Evolutionary conservation across 2,113 vertebrate genomes (phyloP), one percentile per base, ranked within the genome.

Genomic region (Muscicapa adusta): DNA sequence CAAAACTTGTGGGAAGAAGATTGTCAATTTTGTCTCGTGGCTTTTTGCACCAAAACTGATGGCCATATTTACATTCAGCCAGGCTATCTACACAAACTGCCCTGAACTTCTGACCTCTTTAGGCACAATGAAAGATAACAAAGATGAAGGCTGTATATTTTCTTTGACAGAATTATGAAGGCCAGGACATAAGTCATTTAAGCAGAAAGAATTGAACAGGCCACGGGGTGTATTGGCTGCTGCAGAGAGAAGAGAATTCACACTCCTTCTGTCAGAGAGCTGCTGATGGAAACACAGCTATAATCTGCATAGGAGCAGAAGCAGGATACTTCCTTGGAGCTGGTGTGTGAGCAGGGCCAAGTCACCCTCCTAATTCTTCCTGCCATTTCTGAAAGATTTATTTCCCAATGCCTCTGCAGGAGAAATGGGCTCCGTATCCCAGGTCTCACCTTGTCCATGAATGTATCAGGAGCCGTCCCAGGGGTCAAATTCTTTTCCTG

Each of bases 101-200:
- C 89, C 88, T 96, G 93, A 96, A 96, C 95, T 97, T 93, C 91
- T 95, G 95, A 95, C 96, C 96, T 96, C 85, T 95, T 97, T 97
- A 95, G 95, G 94, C 93, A 96, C 91, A 91, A 95, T 94, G 95
- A 96, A 96, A 96, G 95, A 96, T 91, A 97, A 95, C 91, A 94
- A 94, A 97, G 94, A 96, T 96, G 91, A 96, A 96, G 89, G 93
- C 82, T 97, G 94, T 96, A 96, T 93, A 91, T 96, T 97, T 94
- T 94, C 82, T 95, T 87, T 96, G 93, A 96, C 91, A 95, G 95
- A 96, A 86, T 95, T 96, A 95, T 95, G 95, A 96, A 96, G 93
- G 89, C 94, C 72, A 74, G 91, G 90, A 95, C 93, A 93, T 97
- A 93, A 96, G 91, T 96, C 94, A 95, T 86, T 95, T 93, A 94